Base-by-base conservation (phyloP, 2,113 vertebrate genomes). In the Pteropus alecto region DNA sequence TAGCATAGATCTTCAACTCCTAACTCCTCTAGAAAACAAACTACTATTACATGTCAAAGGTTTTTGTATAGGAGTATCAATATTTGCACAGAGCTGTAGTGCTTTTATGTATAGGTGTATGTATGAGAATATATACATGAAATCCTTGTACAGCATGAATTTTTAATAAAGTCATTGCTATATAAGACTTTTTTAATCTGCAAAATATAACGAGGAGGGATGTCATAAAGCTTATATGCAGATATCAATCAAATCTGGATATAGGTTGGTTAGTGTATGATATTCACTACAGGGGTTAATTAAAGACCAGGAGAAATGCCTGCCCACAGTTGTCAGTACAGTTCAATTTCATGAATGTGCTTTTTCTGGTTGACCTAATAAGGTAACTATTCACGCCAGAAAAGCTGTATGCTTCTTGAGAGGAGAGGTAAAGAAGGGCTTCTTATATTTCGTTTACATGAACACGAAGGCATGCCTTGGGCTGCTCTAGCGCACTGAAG, bases 321-420 rank as follows among this genome's bases (percentile, higher is more conserved):
- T 54, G 18, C 54, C 73, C 63, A 5, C 9, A 4, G 65, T 51
- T 87, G 46, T 79, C 70, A 28, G n/a, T 58, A 24, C 51, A 35
- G 60, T 38, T 93, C 58, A 48, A 0, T 56, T 56, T 90, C 41
- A 83, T 30, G 60, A 83, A 28, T 92, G 21, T 38, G 7, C 22
- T 38, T 90, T 84, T 96, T 48, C 83, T 70, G 38, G 33, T 86
- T 79, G 30, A 92, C 41, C 83, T 93, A 58, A 2, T 87, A 79
- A 79, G 19, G 58, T 84, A 51, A 26, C 5, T 67, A 0, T 61
- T 76, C 38, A 14, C 30, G 46, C 79, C 58, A 56, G 65, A 58
- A 90, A 86, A 63, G n/a, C 61, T 41, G 43, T 51, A 10, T 48
- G 14, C 48, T 78, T 89, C 79, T 86, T 74, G 33, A 76, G 18